These are phyloP conservation scores for Grallaria varia DNA, from an alignment of 2,113 vertebrate genomes.

Conservation along the genomic window DNA sequence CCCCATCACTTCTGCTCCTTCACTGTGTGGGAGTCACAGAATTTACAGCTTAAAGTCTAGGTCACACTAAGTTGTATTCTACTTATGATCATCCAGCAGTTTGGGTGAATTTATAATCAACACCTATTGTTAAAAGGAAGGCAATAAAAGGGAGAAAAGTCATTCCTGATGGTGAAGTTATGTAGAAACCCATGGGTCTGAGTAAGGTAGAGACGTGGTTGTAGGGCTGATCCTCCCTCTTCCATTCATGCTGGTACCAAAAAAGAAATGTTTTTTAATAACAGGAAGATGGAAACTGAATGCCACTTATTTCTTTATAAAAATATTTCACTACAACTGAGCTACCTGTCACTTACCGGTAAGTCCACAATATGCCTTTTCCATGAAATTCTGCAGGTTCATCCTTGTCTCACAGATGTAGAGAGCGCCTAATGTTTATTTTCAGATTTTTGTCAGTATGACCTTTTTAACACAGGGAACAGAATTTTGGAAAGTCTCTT, in stretches of 20 bases:
- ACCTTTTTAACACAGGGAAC: neutral
- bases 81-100: neutral
- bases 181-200: rapidly evolving
- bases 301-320: neutral
- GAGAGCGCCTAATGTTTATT: neutral
- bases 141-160: neutral
- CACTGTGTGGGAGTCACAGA: neutral
- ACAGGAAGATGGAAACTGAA: neutral
- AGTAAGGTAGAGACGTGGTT: neutral
- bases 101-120: neutral
- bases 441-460: neutral
- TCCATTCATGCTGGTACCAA: neutral
- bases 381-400: neutral
- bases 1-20: neutral
- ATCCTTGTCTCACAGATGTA: neutral
- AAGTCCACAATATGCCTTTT: neutral
- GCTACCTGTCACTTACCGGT: neutral
- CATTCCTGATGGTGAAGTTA: neutral
- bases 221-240: neutral
- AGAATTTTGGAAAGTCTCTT: neutral
- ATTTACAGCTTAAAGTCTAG: rapidly evolving
- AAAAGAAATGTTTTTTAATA: neutral
- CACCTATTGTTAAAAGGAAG: neutral
- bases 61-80: neutral
- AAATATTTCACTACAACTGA: neutral